These are phyloP conservation scores for Cecidostiba fungosa DNA, from an alignment of 2,888 invertebrate species.

Conservation along the genomic window DNA sequence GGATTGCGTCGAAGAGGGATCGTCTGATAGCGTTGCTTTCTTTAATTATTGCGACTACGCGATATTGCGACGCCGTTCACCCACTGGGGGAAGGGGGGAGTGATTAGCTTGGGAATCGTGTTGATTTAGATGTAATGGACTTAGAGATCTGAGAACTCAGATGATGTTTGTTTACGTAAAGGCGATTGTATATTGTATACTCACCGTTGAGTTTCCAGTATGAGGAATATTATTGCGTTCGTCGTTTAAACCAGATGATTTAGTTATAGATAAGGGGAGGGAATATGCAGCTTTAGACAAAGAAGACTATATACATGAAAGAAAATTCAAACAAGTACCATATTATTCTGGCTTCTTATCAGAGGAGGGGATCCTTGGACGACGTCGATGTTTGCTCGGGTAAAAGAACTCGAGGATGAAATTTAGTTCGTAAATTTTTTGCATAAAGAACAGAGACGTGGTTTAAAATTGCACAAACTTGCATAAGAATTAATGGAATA, in stretches of 20 bases:
- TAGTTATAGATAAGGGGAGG: neutral
- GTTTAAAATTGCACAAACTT: neutral
- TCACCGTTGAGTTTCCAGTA: neutral
- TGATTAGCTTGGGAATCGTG: conserved; percentile 1
- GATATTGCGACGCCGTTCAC: neutral
- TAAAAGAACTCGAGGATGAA: too few species aligned
- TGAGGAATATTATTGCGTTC: neutral
- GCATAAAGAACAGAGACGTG: too few species aligned
- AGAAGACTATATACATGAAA: too few species aligned
- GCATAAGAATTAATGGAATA: neutral
- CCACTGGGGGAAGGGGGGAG: neutral
- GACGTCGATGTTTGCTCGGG: too few species aligned
- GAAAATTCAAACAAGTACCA: too few species aligned
- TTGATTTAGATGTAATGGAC: neutral
- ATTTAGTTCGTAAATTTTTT: too few species aligned
- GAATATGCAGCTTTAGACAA: neutral
- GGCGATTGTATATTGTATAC: neutral
- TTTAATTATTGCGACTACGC: neutral
- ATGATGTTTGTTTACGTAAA: neutral
- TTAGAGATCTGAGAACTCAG: neutral
- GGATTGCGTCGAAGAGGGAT: neutral
- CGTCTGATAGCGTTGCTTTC: neutral
- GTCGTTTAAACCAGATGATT: neutral
- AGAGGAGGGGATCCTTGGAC: too few species aligned
- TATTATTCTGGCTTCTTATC: neutral